Evolutionary conservation across 1,140 invertebrate species (phyloP).

Genomic region (Sinella curviseta): DNA sequence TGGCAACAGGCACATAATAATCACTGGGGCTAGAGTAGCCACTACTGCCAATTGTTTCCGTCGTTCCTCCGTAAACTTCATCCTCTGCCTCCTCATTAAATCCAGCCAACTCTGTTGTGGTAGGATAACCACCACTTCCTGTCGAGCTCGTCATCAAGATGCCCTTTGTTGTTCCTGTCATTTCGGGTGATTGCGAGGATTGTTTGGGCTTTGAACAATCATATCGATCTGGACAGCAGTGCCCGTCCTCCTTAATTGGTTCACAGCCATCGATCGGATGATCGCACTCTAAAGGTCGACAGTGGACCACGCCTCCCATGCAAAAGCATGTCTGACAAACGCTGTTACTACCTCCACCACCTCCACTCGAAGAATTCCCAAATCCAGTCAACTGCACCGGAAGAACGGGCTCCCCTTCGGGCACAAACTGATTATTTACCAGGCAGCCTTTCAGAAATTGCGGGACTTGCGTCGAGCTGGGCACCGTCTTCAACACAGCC

Average conservation of each 20-base stretch:
- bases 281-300: slow-evolving; percentile 73
- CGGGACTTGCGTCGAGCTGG: slow-evolving; percentile 43
- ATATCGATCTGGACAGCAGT: slow-evolving; percentile 71
- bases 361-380: neutral
- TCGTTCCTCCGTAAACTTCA: neutral
- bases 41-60: neutral
- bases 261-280: slow-evolving; percentile 71
- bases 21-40: neutral
- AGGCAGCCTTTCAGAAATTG: slow-evolving; percentile 63
- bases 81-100: neutral
- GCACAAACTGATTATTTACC: slow-evolving; percentile 63
- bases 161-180: slow-evolving; percentile 32
- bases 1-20: neutral
- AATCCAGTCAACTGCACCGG: slow-evolving; percentile 54
- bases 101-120: neutral
- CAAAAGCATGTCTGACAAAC: slow-evolving; percentile 69
- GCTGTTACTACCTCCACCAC: neutral
- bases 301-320: slow-evolving; percentile 69
- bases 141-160: too few species aligned
- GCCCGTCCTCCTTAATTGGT: slow-evolving; percentile 71
- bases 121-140: neutral
- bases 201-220: slow-evolving; percentile 31
- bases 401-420: slow-evolving; percentile 74
- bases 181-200: slow-evolving; percentile 22
- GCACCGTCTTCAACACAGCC: slow-evolving; percentile 41